Evolutionary conservation across 1,140 invertebrate genomes (phyloP), one percentile per base, ranked within the genome.

Genomic region (Adoxophyes honmai): DNA sequence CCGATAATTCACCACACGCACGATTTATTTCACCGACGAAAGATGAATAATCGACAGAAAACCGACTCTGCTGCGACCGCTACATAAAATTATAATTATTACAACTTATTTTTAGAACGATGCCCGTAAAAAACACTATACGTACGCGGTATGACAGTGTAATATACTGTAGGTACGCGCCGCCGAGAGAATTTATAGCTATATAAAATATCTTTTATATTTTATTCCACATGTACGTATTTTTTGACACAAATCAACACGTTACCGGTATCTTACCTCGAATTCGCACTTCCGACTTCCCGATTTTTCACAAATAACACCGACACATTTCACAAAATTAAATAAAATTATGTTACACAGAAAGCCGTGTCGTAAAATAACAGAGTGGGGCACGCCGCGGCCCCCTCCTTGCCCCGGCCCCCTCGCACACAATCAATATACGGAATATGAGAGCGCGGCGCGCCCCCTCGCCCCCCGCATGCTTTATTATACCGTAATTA

Each of bases 61-160:
- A 84, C 85, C 73, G 81, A 78, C 77, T 81, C 79, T 74, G 75
- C 76, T 78, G 73, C 81, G 81, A 86, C 83, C 85, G 85, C 83
- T 81, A 88, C 83, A 88, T 88, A 86, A 86, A 88, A 88, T 88
- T 88, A 88, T 88, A 88, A 88, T 88, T 88, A 88, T 88, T 88
- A 88, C 85, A 86, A 86, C 81, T 88, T 86, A 88, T 88, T 88
- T 88, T 88, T 88, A 88, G 85, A 88, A 84, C 81, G 85, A 88
- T 88, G 85, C 83, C 85, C 85, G 85, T 88, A 88, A 88, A 88
- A 88, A 88, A 88, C 86, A 88, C 85, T 88, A 86, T 88, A 88
- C 85, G 83, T 88, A 88, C 83, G 85, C 85, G 83, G 85, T 88
- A 86, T 88, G 85, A 88, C 85, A 86, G 83, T 86, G 78, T 86